These are phyloP conservation scores for Bombus ignitus DNA, from an alignment of 1,140 invertebrate genomes.

Conservation along the genomic window DNA sequence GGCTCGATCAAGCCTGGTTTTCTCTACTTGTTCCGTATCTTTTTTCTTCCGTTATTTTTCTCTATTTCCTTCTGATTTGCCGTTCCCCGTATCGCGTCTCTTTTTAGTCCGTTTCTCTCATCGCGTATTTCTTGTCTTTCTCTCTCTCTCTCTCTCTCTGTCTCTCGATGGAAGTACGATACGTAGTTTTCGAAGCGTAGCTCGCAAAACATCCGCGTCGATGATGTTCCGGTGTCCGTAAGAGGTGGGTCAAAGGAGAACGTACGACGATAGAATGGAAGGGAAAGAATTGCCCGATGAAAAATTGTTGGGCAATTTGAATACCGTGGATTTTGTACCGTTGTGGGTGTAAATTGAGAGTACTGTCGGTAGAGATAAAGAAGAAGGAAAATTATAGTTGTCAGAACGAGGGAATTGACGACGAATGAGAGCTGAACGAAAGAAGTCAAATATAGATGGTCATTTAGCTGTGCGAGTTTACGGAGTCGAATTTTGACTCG, in stretches of 20 bases:
- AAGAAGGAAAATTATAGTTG: neutral
- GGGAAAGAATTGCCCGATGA: too few species aligned
- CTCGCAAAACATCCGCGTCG: neutral
- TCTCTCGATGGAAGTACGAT: too few species aligned
- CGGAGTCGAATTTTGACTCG: neutral
- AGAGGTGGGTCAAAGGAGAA: too few species aligned
- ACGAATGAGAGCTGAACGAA: neutral
- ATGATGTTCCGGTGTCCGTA: neutral
- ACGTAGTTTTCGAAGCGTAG: too few species aligned
- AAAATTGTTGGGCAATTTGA: too few species aligned
- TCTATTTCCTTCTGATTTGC: neutral
- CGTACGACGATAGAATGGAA: too few species aligned
- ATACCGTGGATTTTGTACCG: too few species aligned
- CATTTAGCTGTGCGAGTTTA: neutral
- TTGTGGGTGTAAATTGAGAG: too few species aligned
- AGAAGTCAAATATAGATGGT: neutral
- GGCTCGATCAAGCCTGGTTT: slow-evolving; percentile 38
- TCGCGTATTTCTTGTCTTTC: too few species aligned
- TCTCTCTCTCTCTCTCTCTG: rapidly evolving
- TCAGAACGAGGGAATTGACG: too few species aligned
- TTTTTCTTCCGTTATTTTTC: neutral
- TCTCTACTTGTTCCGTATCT: neutral
- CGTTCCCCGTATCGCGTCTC: too few species aligned
- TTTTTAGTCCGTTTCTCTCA: too few species aligned
- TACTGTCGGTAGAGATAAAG: neutral